phyloP scores from a whole-genome alignment of 1,140 invertebrate species.

The Sipha flava region DNA sequence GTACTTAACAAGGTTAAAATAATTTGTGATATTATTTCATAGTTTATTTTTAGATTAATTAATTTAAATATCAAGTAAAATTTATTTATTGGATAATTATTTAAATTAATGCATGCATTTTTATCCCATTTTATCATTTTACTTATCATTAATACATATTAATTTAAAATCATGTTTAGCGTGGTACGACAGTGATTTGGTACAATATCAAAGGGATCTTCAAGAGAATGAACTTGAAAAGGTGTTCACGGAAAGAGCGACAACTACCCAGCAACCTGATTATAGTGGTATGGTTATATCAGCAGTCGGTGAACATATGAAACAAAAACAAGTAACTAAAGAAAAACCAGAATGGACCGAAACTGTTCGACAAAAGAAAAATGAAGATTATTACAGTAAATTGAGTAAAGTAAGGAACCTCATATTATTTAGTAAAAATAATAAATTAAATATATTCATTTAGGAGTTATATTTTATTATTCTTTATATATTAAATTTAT shows the following conservation, averaged over 20 bases:
- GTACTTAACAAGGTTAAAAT: too few species aligned
- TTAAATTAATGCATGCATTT: neutral
- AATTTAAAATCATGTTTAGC: constrained; percentile 48
- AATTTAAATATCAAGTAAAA: too few species aligned
- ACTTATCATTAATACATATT: neutral
- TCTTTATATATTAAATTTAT: neutral
- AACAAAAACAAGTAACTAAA: constrained; percentile 60
- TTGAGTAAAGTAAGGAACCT: constrained; percentile 54
- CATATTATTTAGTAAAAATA: neutral
- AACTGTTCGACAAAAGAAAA: constrained; percentile 67
- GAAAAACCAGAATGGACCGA: constrained; percentile 76
- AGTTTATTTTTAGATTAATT: too few species aligned
- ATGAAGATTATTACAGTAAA: constrained; percentile 73
- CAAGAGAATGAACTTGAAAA: constrained; percentile 75
- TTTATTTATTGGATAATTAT: too few species aligned
- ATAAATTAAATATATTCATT: too few species aligned
- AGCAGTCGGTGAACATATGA: constrained; percentile 50
- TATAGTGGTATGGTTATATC: constrained; percentile 41
- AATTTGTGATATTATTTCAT: too few species aligned
- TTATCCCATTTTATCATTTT: neutral
- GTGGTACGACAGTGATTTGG: constrained; percentile 83
- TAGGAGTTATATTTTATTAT: too few species aligned
- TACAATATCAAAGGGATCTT: constrained; percentile 72
- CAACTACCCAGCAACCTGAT: constrained; percentile 52
- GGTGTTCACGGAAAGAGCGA: constrained; percentile 76